Conservation (phyloP, 2,888 invertebrate genomes). For the Brachyptera putata region DNA sequence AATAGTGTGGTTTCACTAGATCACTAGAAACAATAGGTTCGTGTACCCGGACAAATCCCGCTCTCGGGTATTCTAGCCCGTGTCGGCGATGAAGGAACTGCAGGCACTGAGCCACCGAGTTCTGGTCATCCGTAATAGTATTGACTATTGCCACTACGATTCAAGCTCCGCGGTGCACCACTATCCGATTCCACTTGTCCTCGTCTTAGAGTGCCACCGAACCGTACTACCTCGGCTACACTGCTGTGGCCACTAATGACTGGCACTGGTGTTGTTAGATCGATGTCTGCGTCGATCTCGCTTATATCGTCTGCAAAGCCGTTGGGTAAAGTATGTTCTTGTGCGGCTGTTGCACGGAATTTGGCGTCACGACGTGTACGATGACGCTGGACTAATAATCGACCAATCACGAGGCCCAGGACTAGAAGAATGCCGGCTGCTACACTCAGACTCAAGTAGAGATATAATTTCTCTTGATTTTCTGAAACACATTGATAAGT, state of each 20-base stretch:
- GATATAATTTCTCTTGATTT: conserved; percentile 73
- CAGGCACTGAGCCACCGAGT: conserved; percentile 31
- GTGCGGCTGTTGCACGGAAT: conserved; percentile 63
- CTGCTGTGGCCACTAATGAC: conserved; percentile 25
- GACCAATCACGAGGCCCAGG: conserved; percentile 64
- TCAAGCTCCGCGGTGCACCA: conserved; percentile 58
- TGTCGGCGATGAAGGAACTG: conserved; percentile 20
- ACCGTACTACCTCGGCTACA: conserved; percentile 40
- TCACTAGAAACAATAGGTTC: conserved; percentile 56
- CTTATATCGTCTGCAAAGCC: conserved; percentile 84
- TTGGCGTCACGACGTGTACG: conserved; percentile 57
- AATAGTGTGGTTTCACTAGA: neutral
- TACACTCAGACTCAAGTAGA: conserved; percentile 76
- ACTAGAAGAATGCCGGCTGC: conserved; percentile 67
- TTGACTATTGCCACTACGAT: conserved; percentile 60
- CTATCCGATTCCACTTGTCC: conserved; percentile 34
- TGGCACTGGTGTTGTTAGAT: conserved; percentile 58
- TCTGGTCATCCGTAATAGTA: conserved; percentile 76
- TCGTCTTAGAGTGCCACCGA: conserved; percentile 37
- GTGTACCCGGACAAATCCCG: conserved; percentile 49
- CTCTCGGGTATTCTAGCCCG: conserved; percentile 7
- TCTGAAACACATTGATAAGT: conserved; percentile 50
- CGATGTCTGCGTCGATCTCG: conserved; percentile 76
- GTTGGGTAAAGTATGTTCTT: conserved; percentile 72
- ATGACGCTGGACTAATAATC: conserved; percentile 64